Percentiles rank a stretch among this genome's conserved stretches.
These are phyloP conservation scores for Ophiothrix spiculata DNA, from an alignment of 35 echinoderm and acorn worm genomes.

Conservation along the genomic window DNA sequence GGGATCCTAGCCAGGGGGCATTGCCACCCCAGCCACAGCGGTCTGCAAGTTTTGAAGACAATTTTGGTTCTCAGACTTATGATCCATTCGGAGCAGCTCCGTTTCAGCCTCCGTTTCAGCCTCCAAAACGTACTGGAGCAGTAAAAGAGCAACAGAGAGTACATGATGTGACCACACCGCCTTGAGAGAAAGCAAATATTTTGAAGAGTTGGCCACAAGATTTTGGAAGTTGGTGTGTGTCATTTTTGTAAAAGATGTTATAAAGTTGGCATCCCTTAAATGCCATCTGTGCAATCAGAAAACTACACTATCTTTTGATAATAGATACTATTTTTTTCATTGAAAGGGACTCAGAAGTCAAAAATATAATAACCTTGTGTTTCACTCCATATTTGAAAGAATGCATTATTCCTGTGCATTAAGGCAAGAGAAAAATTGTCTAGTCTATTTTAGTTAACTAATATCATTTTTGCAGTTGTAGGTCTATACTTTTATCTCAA, in stretches of 20 bases:
- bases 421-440: too few relatives aligned
- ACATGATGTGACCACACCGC: not conserved
- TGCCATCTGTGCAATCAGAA: not conserved
- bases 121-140: conserved; percentile 46
- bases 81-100: conserved; percentile 90
- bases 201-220: not conserved
- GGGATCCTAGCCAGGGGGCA: conserved; percentile 3
- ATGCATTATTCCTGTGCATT: too few relatives aligned
- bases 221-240: not conserved
- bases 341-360: too few relatives aligned
- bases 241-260: not conserved
- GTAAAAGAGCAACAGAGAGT: conserved; percentile 14
- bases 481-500: too few relatives aligned
- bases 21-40: conserved; percentile 26
- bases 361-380: too few relatives aligned
- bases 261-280: not conserved
- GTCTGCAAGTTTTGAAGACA: conserved; percentile 24
- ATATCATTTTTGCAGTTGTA: too few relatives aligned
- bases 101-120: conserved; percentile 59
- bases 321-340: too few relatives aligned
- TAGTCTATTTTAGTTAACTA: too few relatives aligned
- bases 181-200: not conserved
- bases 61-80: not conserved
- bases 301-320: not conserved
- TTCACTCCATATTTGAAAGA: too few relatives aligned